phyloP scores from a whole-genome alignment of 2,797 vertebrate genomes.

The Periophthalmus magnuspinnatus region DNA sequence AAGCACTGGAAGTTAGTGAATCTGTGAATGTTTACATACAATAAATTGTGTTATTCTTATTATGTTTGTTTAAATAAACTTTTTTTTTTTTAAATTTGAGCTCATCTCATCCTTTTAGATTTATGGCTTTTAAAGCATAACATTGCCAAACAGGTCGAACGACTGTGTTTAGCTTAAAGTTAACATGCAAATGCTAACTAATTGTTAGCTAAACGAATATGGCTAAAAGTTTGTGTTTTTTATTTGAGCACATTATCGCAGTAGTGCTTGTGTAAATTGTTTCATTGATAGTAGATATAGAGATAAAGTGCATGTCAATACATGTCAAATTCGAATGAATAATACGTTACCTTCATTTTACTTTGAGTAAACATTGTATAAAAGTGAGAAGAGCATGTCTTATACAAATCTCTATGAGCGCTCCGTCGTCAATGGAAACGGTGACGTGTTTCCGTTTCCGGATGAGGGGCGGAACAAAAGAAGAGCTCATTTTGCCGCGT shows the following conservation, averaged over 20 bases:
- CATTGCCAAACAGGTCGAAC: neutral
- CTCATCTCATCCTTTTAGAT: neutral
- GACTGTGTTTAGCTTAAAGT: neutral
- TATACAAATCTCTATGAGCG: too few relatives aligned
- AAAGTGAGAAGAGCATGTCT: neutral
- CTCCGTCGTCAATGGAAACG: neutral
- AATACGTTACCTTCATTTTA: neutral
- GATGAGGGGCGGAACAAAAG: constrained; percentile 50
- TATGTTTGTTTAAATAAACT: constrained; percentile 60
- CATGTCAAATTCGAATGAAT: neutral
- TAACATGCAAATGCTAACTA: neutral
- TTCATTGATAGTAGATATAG: neutral
- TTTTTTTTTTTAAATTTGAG: constrained; percentile 51
- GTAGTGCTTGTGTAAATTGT: neutral
- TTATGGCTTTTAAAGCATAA: neutral
- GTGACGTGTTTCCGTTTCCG: constrained; percentile 61
- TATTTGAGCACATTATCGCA: too few relatives aligned
- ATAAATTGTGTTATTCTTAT: constrained; percentile 19
- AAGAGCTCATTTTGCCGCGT: constrained; percentile 39
- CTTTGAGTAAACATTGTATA: neutral
- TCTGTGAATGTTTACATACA: constrained; percentile 48
- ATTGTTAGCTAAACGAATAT: too few relatives aligned
- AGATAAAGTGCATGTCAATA: neutral
- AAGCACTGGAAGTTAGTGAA: constrained; percentile 31
- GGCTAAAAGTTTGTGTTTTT: too few relatives aligned